phyloP scores from a whole-genome alignment of 2,113 vertebrate species.

The Halichoerus grypus region DNA sequence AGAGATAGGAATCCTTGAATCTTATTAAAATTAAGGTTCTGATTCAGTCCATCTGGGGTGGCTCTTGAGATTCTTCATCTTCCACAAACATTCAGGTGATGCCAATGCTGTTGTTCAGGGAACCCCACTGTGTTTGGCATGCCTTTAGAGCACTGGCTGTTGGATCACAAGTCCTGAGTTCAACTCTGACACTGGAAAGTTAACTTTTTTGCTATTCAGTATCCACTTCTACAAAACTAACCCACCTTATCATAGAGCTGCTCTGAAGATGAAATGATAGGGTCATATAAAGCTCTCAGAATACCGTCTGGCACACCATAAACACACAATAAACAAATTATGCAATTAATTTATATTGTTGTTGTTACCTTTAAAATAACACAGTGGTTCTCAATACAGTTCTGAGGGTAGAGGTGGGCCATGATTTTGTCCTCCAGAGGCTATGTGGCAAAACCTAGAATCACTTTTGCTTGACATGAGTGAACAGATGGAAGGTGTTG shows the following conservation, averaged over 20 bases:
- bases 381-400: not conserved
- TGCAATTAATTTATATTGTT: not conserved
- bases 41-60: not conserved
- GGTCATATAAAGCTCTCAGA: not conserved
- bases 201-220: not conserved
- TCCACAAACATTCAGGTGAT: not conserved
- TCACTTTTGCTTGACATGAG: not conserved
- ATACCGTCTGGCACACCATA: not conserved
- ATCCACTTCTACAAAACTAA: not conserved
- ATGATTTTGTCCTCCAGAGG: not conserved
- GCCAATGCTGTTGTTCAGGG: too few species aligned
- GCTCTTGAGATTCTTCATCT: not conserved
- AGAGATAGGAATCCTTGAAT: not conserved
- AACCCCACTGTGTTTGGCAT: not conserved
- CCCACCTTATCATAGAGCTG: not conserved
- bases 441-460: not conserved
- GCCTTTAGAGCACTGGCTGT: too few species aligned
- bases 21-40: not conserved
- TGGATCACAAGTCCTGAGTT: not conserved
- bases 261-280: not conserved
- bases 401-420: rapidly evolving
- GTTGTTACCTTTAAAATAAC: not conserved
- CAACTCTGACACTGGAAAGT: not conserved
- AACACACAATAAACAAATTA: not conserved
- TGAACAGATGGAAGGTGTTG: not conserved